A percentile compares a stretch with the other conserved stretches of the same genome.
Conservation (phyloP, 2,888 invertebrate species). For the Dynastes maya region DNA sequence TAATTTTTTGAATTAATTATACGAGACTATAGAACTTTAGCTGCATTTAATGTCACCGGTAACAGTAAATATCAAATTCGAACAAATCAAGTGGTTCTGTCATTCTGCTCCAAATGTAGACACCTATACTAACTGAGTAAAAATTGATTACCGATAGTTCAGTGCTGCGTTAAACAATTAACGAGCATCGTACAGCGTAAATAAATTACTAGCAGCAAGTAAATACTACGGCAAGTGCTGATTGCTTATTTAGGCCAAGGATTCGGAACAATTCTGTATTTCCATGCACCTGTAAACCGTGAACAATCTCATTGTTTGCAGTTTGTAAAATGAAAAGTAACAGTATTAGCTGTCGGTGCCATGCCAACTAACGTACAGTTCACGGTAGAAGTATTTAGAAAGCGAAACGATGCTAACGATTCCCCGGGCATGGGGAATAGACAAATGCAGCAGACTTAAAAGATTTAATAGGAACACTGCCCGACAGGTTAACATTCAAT, state of each 20-base stretch:
- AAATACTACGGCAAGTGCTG: background rate
- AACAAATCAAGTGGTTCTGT: no score
- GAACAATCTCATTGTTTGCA: constrained; percentile 23
- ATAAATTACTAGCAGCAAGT: background rate
- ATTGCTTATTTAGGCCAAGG: constrained; percentile 13
- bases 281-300: constrained; percentile 10
- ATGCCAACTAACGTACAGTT: background rate
- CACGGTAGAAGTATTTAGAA: constrained; percentile 29
- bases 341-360: background rate
- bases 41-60: no score
- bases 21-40: no score
- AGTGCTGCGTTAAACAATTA: no score
- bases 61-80: no score
- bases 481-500: background rate
- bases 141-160: background rate
- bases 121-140: background rate
- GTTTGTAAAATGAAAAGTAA: constrained; percentile 8
- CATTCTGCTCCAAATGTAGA: background rate
- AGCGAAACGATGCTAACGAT: constrained; percentile 15
- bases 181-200: no score
- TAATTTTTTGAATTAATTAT: no score
- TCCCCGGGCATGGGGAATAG: background rate
- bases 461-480: no score
- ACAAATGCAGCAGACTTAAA: background rate
- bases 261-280: constrained; percentile 6